phyloP scores from a whole-genome alignment of 64 coral and sea anemone species.

The Exaiptasia diaphana region DNA sequence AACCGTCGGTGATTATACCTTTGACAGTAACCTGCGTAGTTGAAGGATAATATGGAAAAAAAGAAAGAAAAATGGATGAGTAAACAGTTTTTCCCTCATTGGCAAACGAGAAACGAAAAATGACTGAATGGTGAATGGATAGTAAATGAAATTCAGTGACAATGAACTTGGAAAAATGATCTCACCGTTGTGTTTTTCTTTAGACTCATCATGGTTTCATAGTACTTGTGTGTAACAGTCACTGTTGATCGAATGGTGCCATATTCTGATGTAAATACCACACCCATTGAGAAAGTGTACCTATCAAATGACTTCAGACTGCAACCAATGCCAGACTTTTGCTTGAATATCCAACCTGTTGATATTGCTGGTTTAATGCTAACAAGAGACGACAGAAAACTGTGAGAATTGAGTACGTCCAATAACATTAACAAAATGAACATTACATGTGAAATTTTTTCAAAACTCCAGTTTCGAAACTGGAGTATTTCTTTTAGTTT shows the following conservation, averaged over 20 bases:
- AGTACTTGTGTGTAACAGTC: conserved; percentile 52
- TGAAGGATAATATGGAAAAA: too few species aligned
- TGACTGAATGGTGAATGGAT: neutral
- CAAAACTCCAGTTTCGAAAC: too few species aligned
- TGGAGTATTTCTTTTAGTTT: neutral
- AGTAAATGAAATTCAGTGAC: neutral
- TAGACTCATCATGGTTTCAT: conserved; percentile 52
- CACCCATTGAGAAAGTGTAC: conserved; percentile 67
- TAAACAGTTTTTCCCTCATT: neutral
- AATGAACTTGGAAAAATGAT: neutral
- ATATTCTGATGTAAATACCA: conserved; percentile 33
- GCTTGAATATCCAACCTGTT: conserved; percentile 32
- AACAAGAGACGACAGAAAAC: too few species aligned
- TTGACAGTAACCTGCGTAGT: conserved; percentile 59
- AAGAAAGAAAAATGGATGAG: neutral
- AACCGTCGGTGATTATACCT: conserved; percentile 32
- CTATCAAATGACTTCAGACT: conserved; percentile 66
- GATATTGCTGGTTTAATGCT: too few species aligned
- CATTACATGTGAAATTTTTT: too few species aligned
- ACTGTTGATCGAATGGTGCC: conserved; percentile 9
- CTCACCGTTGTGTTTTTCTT: neutral
- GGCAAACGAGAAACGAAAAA: neutral
- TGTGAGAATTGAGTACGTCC: too few species aligned
- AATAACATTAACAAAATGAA: too few species aligned
- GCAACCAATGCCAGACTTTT: conserved; percentile 17